A percentile compares a stretch with the other conserved stretches of the same genome.
phyloP scores from a whole-genome alignment of 2,797 vertebrate genomes.

The Gadopsis marmoratus region DNA sequence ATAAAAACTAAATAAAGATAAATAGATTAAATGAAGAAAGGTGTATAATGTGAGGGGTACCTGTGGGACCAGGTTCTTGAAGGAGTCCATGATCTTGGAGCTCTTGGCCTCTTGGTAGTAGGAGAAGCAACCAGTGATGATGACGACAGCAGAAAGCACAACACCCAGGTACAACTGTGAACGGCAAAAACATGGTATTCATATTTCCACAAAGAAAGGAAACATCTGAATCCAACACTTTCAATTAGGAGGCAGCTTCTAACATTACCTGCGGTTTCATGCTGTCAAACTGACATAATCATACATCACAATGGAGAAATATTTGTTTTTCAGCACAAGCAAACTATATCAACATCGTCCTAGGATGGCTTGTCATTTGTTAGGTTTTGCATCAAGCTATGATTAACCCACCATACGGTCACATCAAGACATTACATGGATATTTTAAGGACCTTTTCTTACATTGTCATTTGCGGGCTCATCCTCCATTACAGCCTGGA shows the following conservation, averaged over 20 bases:
- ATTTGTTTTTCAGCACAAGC: not conserved
- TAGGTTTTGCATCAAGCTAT: not conserved
- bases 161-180: constrained; percentile 92
- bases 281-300: not conserved
- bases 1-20: not conserved
- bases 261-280: not conserved
- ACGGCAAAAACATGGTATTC: not conserved
- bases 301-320: not conserved
- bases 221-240: not conserved
- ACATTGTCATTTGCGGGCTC: constrained; percentile 94
- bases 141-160: constrained; percentile 95
- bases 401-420: not conserved
- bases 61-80: constrained; percentile 98
- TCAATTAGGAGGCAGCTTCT: too few relatives aligned
- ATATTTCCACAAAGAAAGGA: not conserved
- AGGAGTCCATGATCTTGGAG: constrained; percentile 98
- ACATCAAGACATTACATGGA: not conserved
- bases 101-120: constrained; percentile 99
- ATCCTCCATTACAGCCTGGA: constrained; percentile 89
- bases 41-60: constrained; percentile 66
- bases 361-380: not conserved
- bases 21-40: not conserved
- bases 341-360: not conserved
- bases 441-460: constrained; percentile 55
- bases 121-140: constrained; percentile 98